A percentile compares a stretch with the other conserved stretches of the same genome.
These are phyloP conservation scores for Cynopterus brachyotis DNA, from an alignment of 2,113 vertebrate genomes.

Conservation along the genomic window DNA sequence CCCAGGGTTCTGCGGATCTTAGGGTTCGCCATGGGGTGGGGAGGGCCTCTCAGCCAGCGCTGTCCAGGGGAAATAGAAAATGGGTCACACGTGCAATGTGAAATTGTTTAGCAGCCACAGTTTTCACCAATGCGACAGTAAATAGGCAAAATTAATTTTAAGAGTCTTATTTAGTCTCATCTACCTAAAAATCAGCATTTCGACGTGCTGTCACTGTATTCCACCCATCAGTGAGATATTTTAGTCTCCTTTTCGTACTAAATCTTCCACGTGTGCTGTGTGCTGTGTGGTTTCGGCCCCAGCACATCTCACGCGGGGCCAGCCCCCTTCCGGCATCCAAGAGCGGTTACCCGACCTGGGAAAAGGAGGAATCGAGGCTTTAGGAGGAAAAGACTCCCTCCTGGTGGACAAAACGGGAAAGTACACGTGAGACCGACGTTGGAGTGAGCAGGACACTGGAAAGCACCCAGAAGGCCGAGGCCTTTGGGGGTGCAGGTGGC, in stretches of 20 bases:
- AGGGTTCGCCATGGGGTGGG: background rate
- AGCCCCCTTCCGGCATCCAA: rapidly evolving
- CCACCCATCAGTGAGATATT: background rate
- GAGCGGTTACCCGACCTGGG: background rate
- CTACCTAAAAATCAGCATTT: background rate
- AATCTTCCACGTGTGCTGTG: background rate
- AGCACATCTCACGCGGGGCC: background rate
- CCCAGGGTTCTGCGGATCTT: background rate
- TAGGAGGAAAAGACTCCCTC: background rate
- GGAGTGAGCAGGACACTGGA: background rate
- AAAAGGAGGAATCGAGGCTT: background rate
- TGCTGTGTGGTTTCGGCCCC: background rate
- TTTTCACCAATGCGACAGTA: constrained; percentile 20
- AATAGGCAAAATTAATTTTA: background rate
- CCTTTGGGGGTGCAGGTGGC: background rate
- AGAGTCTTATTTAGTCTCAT: background rate
- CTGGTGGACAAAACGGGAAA: background rate
- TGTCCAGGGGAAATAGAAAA: background rate
- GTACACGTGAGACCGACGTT: background rate
- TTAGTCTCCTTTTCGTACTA: background rate
- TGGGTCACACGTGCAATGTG: background rate
- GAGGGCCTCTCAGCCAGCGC: background rate
- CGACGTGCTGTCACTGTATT: background rate
- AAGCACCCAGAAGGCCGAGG: background rate
- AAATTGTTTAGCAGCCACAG: background rate